Evolutionary conservation across 2,888 invertebrate species (phyloP).

Genomic region (Chrysolina americana): DNA sequence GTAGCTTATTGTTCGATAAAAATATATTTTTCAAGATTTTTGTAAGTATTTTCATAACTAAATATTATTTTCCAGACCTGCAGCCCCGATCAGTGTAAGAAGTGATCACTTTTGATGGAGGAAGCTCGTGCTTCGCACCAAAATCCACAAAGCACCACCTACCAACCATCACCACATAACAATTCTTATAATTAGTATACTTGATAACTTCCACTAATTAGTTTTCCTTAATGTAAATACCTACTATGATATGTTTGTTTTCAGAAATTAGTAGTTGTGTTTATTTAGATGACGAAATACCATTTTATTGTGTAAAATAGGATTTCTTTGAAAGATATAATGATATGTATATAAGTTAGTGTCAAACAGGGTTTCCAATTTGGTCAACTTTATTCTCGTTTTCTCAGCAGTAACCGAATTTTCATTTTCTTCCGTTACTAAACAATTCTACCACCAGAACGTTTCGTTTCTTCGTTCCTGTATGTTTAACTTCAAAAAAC

Average conservation of each 20-base stretch:
- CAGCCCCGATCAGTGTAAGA: slow-evolving; percentile 81
- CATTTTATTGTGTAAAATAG: slow-evolving; percentile 25
- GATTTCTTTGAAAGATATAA: not conserved
- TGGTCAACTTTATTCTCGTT: not conserved
- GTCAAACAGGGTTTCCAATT: not conserved
- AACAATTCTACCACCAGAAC: too few species aligned
- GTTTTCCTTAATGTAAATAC: slow-evolving; percentile 31
- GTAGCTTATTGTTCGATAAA: not conserved
- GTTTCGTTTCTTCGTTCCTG: too few species aligned
- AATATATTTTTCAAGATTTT: not conserved
- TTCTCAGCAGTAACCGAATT: too few species aligned
- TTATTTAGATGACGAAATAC: slow-evolving; percentile 6
- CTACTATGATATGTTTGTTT: slow-evolving; percentile 9
- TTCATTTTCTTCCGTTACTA: too few species aligned
- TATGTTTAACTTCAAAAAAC: too few species aligned
- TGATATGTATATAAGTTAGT: not conserved
- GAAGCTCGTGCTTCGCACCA: not conserved
- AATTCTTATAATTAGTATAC: not conserved
- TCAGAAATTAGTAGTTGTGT: slow-evolving; percentile 25
- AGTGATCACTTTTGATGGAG: slow-evolving; percentile 52
- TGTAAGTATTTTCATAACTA: slow-evolving; percentile 12
- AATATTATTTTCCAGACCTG: slow-evolving; percentile 75
- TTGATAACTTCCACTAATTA: slow-evolving; percentile 12
- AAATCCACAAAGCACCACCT: not conserved
- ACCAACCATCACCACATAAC: slow-evolving; percentile 30